Evolutionary conservation across 92 coral and sea anemone genomes (phyloP).

Genomic region (Umimayanthus kanabou): DNA sequence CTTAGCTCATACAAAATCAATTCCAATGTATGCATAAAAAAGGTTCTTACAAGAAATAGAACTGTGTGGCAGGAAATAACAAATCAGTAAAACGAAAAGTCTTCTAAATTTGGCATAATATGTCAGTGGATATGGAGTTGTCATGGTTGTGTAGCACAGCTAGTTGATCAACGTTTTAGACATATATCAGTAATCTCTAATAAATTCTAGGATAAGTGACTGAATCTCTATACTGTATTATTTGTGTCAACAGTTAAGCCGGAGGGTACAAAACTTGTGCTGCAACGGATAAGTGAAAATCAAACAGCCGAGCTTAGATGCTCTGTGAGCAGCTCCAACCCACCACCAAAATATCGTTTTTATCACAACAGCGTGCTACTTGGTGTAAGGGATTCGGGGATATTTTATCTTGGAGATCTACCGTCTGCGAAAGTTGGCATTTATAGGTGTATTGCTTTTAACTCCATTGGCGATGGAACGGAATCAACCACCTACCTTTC

Average conservation of each 20-base stretch:
- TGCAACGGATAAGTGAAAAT: not conserved
- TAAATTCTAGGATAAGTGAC: too few relatives aligned
- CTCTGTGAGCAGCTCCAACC: slow-evolving; percentile 26
- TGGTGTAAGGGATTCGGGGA: not conserved
- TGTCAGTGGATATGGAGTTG: too few relatives aligned
- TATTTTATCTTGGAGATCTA: not conserved
- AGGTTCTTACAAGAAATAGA: too few relatives aligned
- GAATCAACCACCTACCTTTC: not conserved
- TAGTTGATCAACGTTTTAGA: too few relatives aligned
- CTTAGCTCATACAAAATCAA: too few relatives aligned
- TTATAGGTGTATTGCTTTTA: slow-evolving; percentile 23
- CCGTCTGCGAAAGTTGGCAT: not conserved
- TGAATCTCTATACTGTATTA: not conserved
- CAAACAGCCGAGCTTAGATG: slow-evolving; percentile 24
- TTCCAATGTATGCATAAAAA: too few relatives aligned
- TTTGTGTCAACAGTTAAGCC: slow-evolving; percentile 10
- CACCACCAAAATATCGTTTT: slow-evolving; percentile 24
- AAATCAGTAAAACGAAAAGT: too few relatives aligned
- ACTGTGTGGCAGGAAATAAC: too few relatives aligned
- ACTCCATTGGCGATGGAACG: slow-evolving; percentile 28
- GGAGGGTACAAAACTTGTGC: slow-evolving; percentile 23
- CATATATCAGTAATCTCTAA: too few relatives aligned
- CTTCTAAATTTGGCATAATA: too few relatives aligned
- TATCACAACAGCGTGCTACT: slow-evolving; percentile 19
- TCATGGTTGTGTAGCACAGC: too few relatives aligned